Base-by-base conservation (phyloP, 2,797 vertebrate species). In the Rallus crepitans region DNA sequence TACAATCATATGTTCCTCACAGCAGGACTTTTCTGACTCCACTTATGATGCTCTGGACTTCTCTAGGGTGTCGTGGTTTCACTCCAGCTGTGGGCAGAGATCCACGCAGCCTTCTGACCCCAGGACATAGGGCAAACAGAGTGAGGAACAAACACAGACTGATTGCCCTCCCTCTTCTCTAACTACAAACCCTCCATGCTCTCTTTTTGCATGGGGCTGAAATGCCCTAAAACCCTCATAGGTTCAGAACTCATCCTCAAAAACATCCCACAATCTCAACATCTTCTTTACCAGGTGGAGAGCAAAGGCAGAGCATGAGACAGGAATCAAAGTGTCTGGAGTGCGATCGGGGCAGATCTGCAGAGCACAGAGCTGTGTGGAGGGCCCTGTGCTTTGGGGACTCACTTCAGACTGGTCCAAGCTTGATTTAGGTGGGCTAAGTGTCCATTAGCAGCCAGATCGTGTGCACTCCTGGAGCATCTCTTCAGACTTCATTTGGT, bases 361-460 rank as follows among this genome's bases (percentile, higher is more conserved):
- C 40, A 9, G 16, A 75, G 53, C 37, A 10, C 1, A 37, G 24
- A 68, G 61, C 40, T 56, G 28, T 21, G 56, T 33, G 52, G 42
- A 55, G 33, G 42, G 16, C 15, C 39, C 57, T 33, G 31, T 7
- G 11, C 47, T 48, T 48, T 48, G 47, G 47, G 47, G 47, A 48
- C 47, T 48, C 47, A 48, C 47, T 48, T 48, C 47, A 48, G 47
- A 48, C 20, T 23, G 23, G 11, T 23, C 47, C 7, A 4, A 48
- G 20, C 47, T 48, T 48, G 42, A 11, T 83, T 71, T 83, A 86
- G 87, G 35, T 63, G 66, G 66, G 73, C 73, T 72, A 78, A 71
- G 82, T 76, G 88, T 86, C 88, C 86, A 90, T 95, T 89, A 95
- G 89, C 64, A 93, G 66, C 16, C 18, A 79, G 73, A 79, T 87